Percentiles rank a stretch among this genome's conserved stretches.
Evolutionary conservation across 1,140 invertebrate species (phyloP).

Genomic region (Solenopsis invicta): DNA sequence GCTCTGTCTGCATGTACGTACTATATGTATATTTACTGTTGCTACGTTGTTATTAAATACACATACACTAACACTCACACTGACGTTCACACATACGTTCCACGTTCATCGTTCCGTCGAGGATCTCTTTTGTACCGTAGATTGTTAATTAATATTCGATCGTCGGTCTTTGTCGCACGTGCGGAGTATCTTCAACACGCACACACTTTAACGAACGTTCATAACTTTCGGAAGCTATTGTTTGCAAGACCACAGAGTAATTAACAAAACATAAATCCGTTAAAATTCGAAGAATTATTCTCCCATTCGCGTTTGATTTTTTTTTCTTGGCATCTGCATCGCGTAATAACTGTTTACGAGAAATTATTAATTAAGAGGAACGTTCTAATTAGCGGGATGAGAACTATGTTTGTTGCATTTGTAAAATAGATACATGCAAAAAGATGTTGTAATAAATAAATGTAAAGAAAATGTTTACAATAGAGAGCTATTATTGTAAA

Average conservation of each 20-base stretch:
- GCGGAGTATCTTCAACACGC: conserved; percentile 44
- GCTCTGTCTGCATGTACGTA: conserved; percentile 63
- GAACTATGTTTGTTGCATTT: conserved; percentile 24
- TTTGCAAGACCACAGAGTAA: background rate
- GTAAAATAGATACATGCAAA: conserved; percentile 23
- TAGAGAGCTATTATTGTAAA: conserved; percentile 27
- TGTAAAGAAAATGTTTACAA: conserved; percentile 7
- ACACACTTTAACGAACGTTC: conserved; percentile 30
- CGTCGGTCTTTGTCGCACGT: conserved; percentile 17
- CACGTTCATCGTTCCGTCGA: conserved; percentile 32
- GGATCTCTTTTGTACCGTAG: background rate
- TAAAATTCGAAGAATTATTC: background rate
- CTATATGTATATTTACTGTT: conserved; percentile 57
- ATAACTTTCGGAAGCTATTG: conserved; percentile 2
- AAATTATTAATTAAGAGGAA: background rate
- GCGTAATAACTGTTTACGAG: background rate
- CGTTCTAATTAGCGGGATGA: background rate
- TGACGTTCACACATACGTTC: conserved; percentile 34
- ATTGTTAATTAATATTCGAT: conserved; percentile 22
- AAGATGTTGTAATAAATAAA: conserved; percentile 4
- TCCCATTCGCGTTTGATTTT: background rate
- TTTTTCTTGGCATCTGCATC: background rate
- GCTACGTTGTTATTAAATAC: conserved; percentile 69
- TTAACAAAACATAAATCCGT: background rate
- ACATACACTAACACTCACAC: conserved; percentile 32